These are phyloP conservation scores for Atrina japonica DNA, from an alignment of 2,888 invertebrate genomes.

Conservation along the genomic window DNA sequence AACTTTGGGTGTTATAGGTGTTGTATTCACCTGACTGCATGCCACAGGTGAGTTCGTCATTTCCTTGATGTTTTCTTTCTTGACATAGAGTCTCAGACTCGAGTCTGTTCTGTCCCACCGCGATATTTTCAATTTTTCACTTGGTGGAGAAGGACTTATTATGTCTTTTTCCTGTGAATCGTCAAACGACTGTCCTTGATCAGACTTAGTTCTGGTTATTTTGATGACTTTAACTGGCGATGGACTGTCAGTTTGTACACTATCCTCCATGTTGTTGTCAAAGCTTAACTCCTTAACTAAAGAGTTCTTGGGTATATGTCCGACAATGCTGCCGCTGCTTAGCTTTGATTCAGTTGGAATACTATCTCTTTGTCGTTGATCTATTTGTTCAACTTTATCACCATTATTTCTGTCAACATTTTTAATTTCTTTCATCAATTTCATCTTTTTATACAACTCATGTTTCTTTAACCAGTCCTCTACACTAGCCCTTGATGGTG, in stretches of 20 bases:
- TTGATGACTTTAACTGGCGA: background rate
- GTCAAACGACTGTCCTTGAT: background rate
- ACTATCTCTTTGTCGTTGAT: too few relatives aligned
- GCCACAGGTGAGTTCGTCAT: background rate
- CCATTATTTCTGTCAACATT: background rate
- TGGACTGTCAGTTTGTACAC: background rate
- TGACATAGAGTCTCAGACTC: background rate
- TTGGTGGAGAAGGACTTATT: conserved; percentile 36
- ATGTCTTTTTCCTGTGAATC: conserved; percentile 26
- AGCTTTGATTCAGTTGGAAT: too few relatives aligned
- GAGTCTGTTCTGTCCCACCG: too few relatives aligned
- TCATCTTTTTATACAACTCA: conserved; percentile 43
- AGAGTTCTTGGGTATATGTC: too few relatives aligned
- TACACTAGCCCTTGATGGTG: conserved; percentile 58
- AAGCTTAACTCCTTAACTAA: too few relatives aligned
- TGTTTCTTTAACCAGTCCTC: conserved; percentile 49
- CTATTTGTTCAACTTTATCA: background rate
- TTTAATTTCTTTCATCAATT: conserved; percentile 15
- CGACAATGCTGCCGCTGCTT: too few relatives aligned
- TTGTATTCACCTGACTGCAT: too few relatives aligned
- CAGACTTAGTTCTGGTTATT: background rate
- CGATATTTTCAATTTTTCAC: too few relatives aligned
- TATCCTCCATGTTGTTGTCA: background rate
- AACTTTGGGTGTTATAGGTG: too few relatives aligned
- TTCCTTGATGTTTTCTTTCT: too few relatives aligned